A percentile compares a stretch with the other conserved stretches of the same genome.
Evolutionary conservation across 2,888 invertebrate genomes (phyloP).

Genomic region (Orchesella flavescens): DNA sequence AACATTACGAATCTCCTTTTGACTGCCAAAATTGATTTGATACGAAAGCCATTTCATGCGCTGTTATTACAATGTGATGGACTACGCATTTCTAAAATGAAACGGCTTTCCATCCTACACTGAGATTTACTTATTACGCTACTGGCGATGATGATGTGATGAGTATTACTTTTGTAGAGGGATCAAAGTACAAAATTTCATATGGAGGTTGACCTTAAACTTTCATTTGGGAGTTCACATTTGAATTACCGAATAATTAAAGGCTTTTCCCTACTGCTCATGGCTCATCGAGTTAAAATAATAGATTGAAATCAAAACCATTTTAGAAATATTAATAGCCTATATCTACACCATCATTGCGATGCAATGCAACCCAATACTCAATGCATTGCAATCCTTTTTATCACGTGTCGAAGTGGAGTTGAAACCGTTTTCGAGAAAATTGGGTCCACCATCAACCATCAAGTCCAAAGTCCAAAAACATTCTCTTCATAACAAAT

Average conservation of each 20-base stretch:
- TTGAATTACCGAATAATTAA: neutral
- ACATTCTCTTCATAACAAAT: slow-evolving; percentile 6
- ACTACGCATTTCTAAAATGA: no score
- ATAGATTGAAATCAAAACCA: neutral
- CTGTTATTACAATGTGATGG: no score
- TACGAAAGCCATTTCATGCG: no score
- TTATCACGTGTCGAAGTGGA: neutral
- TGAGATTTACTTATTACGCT: no score
- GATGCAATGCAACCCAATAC: neutral
- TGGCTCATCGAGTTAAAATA: no score
- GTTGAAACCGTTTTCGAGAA: slow-evolving; percentile 28
- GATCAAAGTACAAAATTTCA: slow-evolving; percentile 34
- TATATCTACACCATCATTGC: neutral
- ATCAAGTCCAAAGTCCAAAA: slow-evolving; percentile 41
- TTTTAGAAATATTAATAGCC: neutral
- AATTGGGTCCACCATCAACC: slow-evolving; percentile 34
- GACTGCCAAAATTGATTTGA: no score
- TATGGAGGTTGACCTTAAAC: slow-evolving; percentile 19
- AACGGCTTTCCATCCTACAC: no score
- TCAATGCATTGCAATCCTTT: neutral
- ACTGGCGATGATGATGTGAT: no score
- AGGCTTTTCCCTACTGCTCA: no score
- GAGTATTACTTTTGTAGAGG: neutral
- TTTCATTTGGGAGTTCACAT: slow-evolving; percentile 1
- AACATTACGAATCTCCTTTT: no score